Evolutionary conservation across 1,140 invertebrate genomes (phyloP), one percentile per base, ranked within the genome.

Genomic region (Penaeus japonicus): DNA sequence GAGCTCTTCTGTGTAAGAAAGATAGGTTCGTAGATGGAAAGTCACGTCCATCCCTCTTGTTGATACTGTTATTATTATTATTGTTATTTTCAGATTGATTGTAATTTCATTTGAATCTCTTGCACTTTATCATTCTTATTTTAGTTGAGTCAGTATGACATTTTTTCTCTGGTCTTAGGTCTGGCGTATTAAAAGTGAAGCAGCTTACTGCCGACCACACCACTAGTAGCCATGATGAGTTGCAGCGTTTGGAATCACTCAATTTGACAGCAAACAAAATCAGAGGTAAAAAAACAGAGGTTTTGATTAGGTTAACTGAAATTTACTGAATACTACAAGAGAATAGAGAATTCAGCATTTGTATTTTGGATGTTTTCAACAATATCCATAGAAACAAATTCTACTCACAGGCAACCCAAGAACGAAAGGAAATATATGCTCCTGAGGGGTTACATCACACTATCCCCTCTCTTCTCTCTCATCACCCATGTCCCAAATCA

Each of bases 141-240:
- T 73, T 73, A 73, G 70, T 30, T 27, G 24, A 30, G 18, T 27
- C 18, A 27, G 30, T n/a, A 27, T 10, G 5, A 18, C 15, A 18
- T 30, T n/a, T 73, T 32, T 32, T 10, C 18, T n/a, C n/a, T 30
- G 30, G 32, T 83, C 17, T 24, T 79, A 90, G 90, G 55, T 90
- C 81, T 92, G 95, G 95, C 59, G 96, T 97, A n/a, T 92, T 97
- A 59, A 94, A 95, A 91, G 96, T 98, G 0, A 93, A 95, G 15
- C 97, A 98, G 91, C 92, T 98, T 55, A 96, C 95, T 59, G 94
- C 96, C 0, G 96, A 98, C 91, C 97, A 98, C 92, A 96, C 97
- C 91, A 93, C 97, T 20, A 93, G 93, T 62, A 98, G 98, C 92
- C 96, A 97, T 91, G 90, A 90, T 75, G 93, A 94, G 89, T 90